Percentiles rank a stretch among this genome's conserved stretches.
Conservation (phyloP, 2,888 invertebrate genomes). For the Dioctria rufipes region DNA sequence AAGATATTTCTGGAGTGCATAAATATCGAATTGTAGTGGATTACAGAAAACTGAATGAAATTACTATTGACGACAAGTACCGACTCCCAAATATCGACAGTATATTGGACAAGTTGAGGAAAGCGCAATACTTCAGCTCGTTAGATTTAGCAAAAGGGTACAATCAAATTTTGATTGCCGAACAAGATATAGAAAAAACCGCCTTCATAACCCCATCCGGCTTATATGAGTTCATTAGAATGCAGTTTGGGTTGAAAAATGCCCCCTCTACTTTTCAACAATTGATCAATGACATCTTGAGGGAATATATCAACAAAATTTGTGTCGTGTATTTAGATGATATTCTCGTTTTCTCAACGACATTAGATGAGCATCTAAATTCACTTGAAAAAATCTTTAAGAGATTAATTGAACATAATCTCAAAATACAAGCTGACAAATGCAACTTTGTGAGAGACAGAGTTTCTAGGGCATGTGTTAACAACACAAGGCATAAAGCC, state of each 20-base stretch:
- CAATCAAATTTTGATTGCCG: conserved; percentile 53
- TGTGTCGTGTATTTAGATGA: too few relatives aligned
- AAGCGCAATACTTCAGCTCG: conserved; percentile 57
- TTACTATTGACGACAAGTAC: conserved; percentile 57
- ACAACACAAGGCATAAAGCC: too few relatives aligned
- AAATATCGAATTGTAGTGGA: conserved; percentile 58
- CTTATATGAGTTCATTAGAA: conserved; percentile 50
- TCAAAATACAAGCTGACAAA: too few relatives aligned
- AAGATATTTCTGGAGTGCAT: conserved; percentile 54
- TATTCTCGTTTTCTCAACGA: too few relatives aligned
- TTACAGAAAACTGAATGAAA: conserved; percentile 58
- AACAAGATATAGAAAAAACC: conserved; percentile 57
- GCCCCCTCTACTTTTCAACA: conserved; percentile 55
- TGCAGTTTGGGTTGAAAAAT: conserved; percentile 53
- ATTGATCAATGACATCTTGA: conserved; percentile 52
- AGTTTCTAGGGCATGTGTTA: too few relatives aligned
- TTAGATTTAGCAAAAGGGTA: conserved; percentile 57
- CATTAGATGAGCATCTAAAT: too few relatives aligned
- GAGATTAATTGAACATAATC: too few relatives aligned
- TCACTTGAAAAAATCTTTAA: too few relatives aligned
- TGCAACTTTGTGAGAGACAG: too few relatives aligned
- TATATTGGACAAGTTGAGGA: conserved; percentile 56
- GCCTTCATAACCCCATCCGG: conserved; percentile 55
- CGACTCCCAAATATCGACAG: too few relatives aligned
- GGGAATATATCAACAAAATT: conserved; percentile 55